These are phyloP conservation scores for Drosophila ambigua DNA, from an alignment of 1,140 invertebrate species.

Conservation along the genomic window DNA sequence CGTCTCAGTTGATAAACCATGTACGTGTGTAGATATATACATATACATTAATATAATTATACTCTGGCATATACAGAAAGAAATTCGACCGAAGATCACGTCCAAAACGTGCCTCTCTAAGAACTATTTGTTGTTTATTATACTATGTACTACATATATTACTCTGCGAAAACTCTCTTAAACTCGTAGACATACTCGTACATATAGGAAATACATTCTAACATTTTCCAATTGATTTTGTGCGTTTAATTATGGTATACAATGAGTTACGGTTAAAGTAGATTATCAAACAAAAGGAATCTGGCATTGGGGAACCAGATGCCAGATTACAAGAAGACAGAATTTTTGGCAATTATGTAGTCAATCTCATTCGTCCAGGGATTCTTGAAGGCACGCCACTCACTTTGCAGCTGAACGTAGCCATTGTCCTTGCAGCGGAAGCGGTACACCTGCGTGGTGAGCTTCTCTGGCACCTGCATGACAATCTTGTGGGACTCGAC, in stretches of 20 bases:
- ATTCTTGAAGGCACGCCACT: slow-evolving; percentile 94
- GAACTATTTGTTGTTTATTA: slow-evolving; percentile 41
- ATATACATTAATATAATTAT: slow-evolving; percentile 11
- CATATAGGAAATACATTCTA: too few relatives aligned
- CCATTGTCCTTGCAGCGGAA: slow-evolving; percentile 91
- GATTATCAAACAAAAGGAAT: too few relatives aligned
- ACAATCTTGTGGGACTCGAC: slow-evolving; percentile 94
- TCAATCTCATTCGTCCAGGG: slow-evolving; percentile 97
- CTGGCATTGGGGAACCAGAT: too few relatives aligned
- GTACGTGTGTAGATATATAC: slow-evolving; percentile 15
- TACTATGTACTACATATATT: slow-evolving; percentile 4
- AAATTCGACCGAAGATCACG: slow-evolving; percentile 40
- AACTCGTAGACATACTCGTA: too few relatives aligned
- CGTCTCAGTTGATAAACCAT: slow-evolving; percentile 56
- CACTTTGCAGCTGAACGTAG: slow-evolving; percentile 90
- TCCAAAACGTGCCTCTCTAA: slow-evolving; percentile 49
- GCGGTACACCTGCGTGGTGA: slow-evolving; percentile 90
- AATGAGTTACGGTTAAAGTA: too few relatives aligned
- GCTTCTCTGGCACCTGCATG: slow-evolving; percentile 87
- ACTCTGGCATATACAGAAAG: slow-evolving; percentile 12
- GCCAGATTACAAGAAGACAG: slow-evolving; percentile 86
- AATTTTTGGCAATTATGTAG: slow-evolving; percentile 94
- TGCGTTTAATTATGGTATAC: too few relatives aligned
- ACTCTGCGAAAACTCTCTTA: background rate
- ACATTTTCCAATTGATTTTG: too few relatives aligned